Conservation (phyloP, 64 coral and sea anemone genomes). For the Trachythela sp. region DNA sequence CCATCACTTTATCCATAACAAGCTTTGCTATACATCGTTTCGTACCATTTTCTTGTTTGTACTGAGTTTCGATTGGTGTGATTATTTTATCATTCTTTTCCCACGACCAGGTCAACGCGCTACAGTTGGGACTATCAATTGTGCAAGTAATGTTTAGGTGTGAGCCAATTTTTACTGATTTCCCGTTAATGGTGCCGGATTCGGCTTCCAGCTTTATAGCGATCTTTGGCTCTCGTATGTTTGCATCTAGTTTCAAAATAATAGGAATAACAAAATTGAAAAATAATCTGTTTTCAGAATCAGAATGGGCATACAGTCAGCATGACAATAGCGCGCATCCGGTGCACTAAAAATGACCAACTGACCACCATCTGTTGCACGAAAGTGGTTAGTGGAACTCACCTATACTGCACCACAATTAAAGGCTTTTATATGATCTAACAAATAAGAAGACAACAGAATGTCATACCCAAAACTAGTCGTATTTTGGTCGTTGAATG, state of each 20-base stretch:
- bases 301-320: background rate
- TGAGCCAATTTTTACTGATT: background rate
- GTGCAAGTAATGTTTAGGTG: background rate
- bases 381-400: too few species aligned
- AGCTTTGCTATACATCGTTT: background rate
- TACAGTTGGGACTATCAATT: background rate
- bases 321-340: too few species aligned
- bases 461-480: too few species aligned
- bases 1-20: background rate
- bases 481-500: background rate
- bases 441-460: too few species aligned
- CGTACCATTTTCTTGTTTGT: background rate
- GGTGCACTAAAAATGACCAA: too few species aligned
- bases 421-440: too few species aligned
- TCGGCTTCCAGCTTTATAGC: background rate
- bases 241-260: background rate
- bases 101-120: background rate
- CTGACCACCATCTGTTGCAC: too few species aligned
- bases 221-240: background rate
- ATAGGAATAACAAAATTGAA: background rate
- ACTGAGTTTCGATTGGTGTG: background rate
- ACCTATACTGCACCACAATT: too few species aligned
- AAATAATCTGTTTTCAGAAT: background rate
- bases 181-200: background rate
- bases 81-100: background rate